These are phyloP conservation scores for Laupala kohalensis DNA, from an alignment of 1,140 invertebrate species.

Conservation along the genomic window DNA sequence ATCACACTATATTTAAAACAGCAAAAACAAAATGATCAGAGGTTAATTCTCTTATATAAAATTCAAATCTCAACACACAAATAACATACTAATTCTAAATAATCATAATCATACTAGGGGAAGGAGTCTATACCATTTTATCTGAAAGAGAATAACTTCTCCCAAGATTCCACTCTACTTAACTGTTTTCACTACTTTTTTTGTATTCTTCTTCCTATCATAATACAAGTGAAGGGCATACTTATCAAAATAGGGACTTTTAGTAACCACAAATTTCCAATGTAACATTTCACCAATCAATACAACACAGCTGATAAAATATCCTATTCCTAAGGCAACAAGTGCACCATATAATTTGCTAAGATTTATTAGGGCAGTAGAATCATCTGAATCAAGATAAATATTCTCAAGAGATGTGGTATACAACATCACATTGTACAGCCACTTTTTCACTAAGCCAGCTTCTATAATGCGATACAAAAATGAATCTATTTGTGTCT, in stretches of 20 bases:
- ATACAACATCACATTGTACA: slow-evolving; percentile 52
- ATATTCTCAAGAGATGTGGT: slow-evolving; percentile 32
- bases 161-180: too few relatives aligned
- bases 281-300: slow-evolving; percentile 46
- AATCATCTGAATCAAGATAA: slow-evolving; percentile 32
- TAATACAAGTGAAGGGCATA: slow-evolving; percentile 1
- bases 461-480: slow-evolving; percentile 31
- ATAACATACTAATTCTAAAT: too few relatives aligned
- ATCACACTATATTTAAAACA: too few relatives aligned
- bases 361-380: slow-evolving; percentile 59
- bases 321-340: slow-evolving; percentile 51
- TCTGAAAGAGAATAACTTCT: too few relatives aligned
- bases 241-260: slow-evolving; percentile 52
- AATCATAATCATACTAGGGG: too few relatives aligned
- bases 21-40: too few relatives aligned
- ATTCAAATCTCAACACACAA: too few relatives aligned
- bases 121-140: too few relatives aligned
- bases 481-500: slow-evolving; percentile 45
- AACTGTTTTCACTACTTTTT: neutral
- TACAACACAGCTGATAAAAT: slow-evolving; percentile 39
- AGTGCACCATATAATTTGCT: slow-evolving; percentile 62
- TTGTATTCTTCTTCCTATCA: neutral
- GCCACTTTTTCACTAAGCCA: slow-evolving; percentile 64
- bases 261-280: slow-evolving; percentile 48
- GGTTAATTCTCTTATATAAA: too few relatives aligned